Base-by-base conservation (phyloP, 1,140 invertebrate genomes). In the Formica selysi region DNA sequence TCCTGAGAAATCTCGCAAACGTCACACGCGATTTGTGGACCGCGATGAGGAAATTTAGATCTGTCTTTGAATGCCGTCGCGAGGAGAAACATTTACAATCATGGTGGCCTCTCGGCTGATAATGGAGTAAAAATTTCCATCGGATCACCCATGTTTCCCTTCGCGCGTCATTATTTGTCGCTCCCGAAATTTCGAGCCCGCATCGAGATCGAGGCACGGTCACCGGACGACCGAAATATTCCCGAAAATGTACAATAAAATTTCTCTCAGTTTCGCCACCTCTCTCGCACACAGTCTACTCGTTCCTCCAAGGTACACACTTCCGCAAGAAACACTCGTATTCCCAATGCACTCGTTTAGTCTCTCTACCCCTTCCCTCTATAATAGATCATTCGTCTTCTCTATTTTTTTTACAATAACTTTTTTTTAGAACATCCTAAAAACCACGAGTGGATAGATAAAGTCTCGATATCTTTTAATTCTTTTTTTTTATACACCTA, bases 221-320 rank as follows among this genome's bases (percentile, higher is more conserved):
- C 93, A 93, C 88, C 91, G 90, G 88, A 79, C 92, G 91, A 92
- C 93, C 93, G 83, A 88, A 92, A 91, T 90, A 91, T 90, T 86
- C 85, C 86, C 89, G 80, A 91, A 91, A 93, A 93, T 93, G 92
- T 93, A 92, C 93, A 92, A 94, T 93, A 93, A 90, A 51, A 89
- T 89, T 89, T 89, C 80, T 87, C 87, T 85, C 81, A 79, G 81
- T 73, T 87, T 85, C 86, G 62, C 78, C 88, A 73, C 85, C 76
- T 89, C 88, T 88, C 87, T 51, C 83, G 73, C 76, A 76, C 67
- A 74, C 73, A 89, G 26, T 83, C 73, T 71, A 48, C 83, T 76
- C 73, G 70, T 85, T 71, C 84, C 74, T 85, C 79, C 89, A 88
- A 61, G 73, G 79, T 83, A 83, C 79, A 81, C 79, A 74, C 79